Percentiles rank a stretch among this genome's conserved stretches.
phyloP scores from a whole-genome alignment of 2,888 invertebrate genomes.

The Hermodice carunculata region DNA sequence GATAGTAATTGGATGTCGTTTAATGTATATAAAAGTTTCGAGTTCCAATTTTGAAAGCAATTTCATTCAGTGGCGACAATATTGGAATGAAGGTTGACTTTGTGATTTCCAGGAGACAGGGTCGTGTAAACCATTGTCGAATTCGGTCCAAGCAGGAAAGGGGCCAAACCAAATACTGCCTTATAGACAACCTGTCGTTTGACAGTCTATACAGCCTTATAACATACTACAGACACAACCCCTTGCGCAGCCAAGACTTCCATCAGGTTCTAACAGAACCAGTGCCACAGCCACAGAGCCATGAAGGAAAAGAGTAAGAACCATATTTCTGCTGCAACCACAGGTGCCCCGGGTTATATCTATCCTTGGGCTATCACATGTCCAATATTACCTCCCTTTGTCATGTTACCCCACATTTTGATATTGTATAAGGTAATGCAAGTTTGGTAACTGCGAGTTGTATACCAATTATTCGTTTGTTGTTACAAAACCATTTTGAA shows the following conservation, averaged over 20 bases:
- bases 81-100: background rate
- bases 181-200: slow-evolving; percentile 89
- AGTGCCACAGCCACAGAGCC: slow-evolving; percentile 94
- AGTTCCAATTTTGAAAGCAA: background rate
- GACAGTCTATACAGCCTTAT: slow-evolving; percentile 93
- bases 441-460: too few relatives aligned
- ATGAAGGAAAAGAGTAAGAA: slow-evolving; percentile 83
- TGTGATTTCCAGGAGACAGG: slow-evolving; percentile 76
- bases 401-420: too few relatives aligned
- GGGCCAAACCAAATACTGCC: slow-evolving; percentile 89
- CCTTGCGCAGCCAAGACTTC: slow-evolving; percentile 90
- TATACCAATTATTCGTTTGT: too few relatives aligned
- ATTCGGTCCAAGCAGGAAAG: slow-evolving; percentile 87
- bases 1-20: too few relatives aligned
- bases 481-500: too few relatives aligned
- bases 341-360: too few relatives aligned
- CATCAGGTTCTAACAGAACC: slow-evolving; percentile 88
- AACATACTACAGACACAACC: slow-evolving; percentile 88
- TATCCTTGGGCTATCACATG: too few relatives aligned
- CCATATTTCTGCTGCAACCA: background rate
- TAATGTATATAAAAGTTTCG: too few relatives aligned
- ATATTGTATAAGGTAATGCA: too few relatives aligned
- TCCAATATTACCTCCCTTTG: too few relatives aligned
- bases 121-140: slow-evolving; percentile 91
- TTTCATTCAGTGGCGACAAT: background rate